Percentiles rank a stretch among this genome's conserved stretches.
Conservation (phyloP, 2,797 vertebrate genomes). For the Carapus acus region DNA sequence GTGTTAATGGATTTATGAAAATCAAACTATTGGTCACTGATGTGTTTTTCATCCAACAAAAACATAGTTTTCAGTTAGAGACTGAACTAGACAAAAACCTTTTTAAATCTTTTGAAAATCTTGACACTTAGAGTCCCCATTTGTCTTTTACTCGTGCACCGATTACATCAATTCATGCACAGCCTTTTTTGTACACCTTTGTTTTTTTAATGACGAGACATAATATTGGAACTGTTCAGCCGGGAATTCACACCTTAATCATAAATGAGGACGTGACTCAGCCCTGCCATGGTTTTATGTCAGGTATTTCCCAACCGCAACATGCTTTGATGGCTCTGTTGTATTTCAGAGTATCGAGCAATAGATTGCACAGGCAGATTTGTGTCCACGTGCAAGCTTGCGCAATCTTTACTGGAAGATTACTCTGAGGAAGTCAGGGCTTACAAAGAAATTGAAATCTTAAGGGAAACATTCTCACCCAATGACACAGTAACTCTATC, state of each 20-base stretch:
- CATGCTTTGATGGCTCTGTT: neutral
- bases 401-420: conserved; percentile 22
- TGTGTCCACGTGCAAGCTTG: conserved; percentile 25
- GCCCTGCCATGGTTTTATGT: neutral
- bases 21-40: no score
- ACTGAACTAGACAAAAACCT: no score
- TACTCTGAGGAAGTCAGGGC: conserved; percentile 33
- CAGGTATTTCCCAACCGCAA: neutral
- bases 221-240: no score
- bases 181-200: no score
- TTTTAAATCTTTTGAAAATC: no score
- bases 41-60: no score
- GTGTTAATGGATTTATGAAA: neutral
- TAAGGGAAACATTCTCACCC: conserved; percentile 1
- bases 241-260: neutral
- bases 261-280: neutral
- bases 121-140: no score
- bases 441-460: conserved; percentile 17
- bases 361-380: no score
- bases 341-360: no score
- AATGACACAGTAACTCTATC: neutral
- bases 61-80: no score
- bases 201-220: conserved; percentile 1
- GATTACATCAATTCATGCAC: no score
- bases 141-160: no score